Base-by-base conservation (phyloP, 2,888 invertebrate species). In the Ennomos quercinarius region DNA sequence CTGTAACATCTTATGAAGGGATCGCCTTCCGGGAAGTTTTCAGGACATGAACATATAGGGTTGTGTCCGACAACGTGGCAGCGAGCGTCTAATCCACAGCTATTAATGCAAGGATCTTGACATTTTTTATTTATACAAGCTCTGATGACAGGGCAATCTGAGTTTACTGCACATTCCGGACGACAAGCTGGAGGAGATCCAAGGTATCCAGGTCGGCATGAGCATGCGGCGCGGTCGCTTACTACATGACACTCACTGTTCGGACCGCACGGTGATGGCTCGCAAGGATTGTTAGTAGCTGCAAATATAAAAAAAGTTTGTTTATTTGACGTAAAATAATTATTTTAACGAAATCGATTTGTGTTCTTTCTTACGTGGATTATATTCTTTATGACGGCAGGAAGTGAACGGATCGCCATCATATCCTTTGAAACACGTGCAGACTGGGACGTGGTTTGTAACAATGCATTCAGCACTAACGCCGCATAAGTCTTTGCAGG, bases 401-500 rank as follows among this genome's bases (percentile, higher is more conserved):
- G 96, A 95, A 11, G 94, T 94, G 80, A 97, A 97, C 44, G 98
- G 97, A 94, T 98, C 96, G 9, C 98, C 98, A 67, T 95, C 94
- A 72, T 95, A 96, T 35, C 97, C 97, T 64, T 93, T 93, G 36
- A 94, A 88, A 74, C 98, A 98, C 40, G 95, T 94, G 78, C 98
- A 98, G 8, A 95, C 94, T 12, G 98, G 97, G 60, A 97, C 93
- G 76, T 98, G 98, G 77, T 96, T 97, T 2, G 95, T 94, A 0
- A 97, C 97, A 37, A 93, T 93, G 78, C 98, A 98, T 83, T 96
- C 95, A 9, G 98, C 96, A 74, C 97, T 97, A 0, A 94, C 83
- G 5, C 97, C 98, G 77, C 98, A 98, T 51, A 96, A 93, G 55
- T 97, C 97, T 63, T 95, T 95, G 75, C 97, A 98, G 8, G 97